These are phyloP conservation scores for Agrotis ipsilon DNA, from an alignment of 2,888 invertebrate genomes.

Conservation along the genomic window DNA sequence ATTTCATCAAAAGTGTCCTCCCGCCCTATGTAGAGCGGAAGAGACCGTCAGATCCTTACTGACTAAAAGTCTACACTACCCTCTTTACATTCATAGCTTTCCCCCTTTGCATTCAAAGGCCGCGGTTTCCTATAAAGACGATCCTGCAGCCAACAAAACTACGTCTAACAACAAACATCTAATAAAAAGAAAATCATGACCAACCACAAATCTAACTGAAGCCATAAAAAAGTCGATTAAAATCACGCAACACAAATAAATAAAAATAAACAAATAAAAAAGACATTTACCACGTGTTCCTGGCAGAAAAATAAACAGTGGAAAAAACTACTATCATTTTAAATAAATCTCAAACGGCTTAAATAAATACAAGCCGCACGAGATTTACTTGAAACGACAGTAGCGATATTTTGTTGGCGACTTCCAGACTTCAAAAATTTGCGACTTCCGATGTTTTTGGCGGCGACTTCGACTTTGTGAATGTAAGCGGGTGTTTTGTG, in stretches of 20 bases:
- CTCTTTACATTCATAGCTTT: too few relatives aligned
- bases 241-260: slow-evolving; percentile 25
- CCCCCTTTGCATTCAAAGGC: too few relatives aligned
- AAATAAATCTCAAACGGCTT: slow-evolving; percentile 86
- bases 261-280: slow-evolving; percentile 26
- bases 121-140: too few relatives aligned
- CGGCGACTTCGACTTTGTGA: slow-evolving; percentile 25
- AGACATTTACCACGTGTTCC: slow-evolving; percentile 49
- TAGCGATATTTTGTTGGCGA: slow-evolving; percentile 44
- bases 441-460: slow-evolving; percentile 33
- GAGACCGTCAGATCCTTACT: too few relatives aligned
- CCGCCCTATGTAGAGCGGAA: too few relatives aligned
- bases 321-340: slow-evolving; percentile 71
- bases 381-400: slow-evolving; percentile 87
- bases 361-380: slow-evolving; percentile 83
- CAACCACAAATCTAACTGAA: slow-evolving; percentile 10
- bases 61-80: too few relatives aligned
- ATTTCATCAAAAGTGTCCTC: too few relatives aligned
- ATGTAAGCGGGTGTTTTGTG: slow-evolving; percentile 53
- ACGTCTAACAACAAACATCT: neutral
- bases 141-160: too few relatives aligned
- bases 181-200: neutral
- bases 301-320: slow-evolving; percentile 12
- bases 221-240: slow-evolving; percentile 4
- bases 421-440: slow-evolving; percentile 21